These are phyloP conservation scores for Harpegnathos saltator DNA, from an alignment of 1,140 invertebrate species.

Conservation along the genomic window DNA sequence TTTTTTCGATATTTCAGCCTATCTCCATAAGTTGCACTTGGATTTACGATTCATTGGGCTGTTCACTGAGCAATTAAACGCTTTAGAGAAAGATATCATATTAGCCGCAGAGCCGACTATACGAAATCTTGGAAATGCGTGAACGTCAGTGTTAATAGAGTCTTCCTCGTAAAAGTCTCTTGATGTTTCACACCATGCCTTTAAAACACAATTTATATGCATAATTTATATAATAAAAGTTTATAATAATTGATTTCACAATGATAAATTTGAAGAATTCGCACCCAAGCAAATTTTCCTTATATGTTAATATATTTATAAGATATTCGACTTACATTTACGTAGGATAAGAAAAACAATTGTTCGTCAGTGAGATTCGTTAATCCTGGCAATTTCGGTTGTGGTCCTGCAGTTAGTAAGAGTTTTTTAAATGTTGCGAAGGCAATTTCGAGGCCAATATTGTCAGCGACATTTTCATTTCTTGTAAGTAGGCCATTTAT, in stretches of 20 bases:
- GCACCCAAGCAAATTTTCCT: neutral
- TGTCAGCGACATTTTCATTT: slow-evolving; percentile 48
- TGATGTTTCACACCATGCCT: slow-evolving; percentile 38
- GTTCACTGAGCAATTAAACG: slow-evolving; percentile 21
- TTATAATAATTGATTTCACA: too few relatives aligned
- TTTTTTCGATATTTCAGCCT: neutral
- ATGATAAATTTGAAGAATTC: too few relatives aligned
- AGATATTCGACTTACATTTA: slow-evolving; percentile 33
- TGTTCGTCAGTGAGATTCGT: slow-evolving; percentile 32
- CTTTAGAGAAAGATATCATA: slow-evolving; percentile 16
- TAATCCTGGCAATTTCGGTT: slow-evolving; percentile 36
- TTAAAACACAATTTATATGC: slow-evolving; percentile 1
- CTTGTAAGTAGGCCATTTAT: slow-evolving; percentile 16
- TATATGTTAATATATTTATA: neutral
- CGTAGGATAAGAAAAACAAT: slow-evolving; percentile 48
- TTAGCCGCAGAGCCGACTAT: slow-evolving; percentile 36
- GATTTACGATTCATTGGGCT: slow-evolving; percentile 47
- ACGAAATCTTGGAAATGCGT: slow-evolving; percentile 40
- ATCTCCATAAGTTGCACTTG: slow-evolving; percentile 54
- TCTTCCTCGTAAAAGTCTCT: slow-evolving; percentile 18
- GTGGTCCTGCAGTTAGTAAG: neutral
- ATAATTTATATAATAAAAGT: neutral
- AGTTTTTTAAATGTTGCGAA: slow-evolving; percentile 22
- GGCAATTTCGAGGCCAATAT: slow-evolving; percentile 23
- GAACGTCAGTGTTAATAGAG: neutral